These are phyloP conservation scores for Melanotaenia pygmaea DNA, from an alignment of 2,797 vertebrate genomes.

Conservation along the genomic window DNA sequence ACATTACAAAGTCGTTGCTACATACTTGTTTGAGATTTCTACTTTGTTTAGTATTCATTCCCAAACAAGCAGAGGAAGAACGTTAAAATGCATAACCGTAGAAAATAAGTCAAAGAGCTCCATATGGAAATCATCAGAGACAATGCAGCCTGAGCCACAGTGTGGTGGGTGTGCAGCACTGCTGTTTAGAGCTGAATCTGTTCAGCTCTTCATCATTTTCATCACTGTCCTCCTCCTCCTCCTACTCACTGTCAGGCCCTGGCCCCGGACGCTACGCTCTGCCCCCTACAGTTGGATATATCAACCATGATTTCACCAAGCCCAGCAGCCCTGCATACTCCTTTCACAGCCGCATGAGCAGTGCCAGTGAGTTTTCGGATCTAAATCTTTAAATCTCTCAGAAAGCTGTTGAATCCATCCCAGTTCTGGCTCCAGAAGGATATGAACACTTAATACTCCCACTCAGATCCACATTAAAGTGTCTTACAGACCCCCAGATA, in stretches of 20 bases:
- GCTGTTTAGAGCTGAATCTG: constrained; percentile 33
- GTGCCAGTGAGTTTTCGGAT: constrained; percentile 71
- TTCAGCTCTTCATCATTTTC: constrained; percentile 56
- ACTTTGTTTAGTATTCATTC: constrained; percentile 63
- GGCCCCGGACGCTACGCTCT: constrained; percentile 87
- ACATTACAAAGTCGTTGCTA: constrained; percentile 37
- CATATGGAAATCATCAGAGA: constrained; percentile 73
- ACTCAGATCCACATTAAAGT: not conserved
- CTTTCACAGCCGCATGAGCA: constrained; percentile 83
- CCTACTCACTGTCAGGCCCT: constrained; percentile 76
- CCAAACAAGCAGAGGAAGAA: constrained; percentile 63
- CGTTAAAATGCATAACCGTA: constrained; percentile 69
- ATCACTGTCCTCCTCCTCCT: constrained; percentile 24
- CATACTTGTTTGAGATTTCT: constrained; percentile 49
- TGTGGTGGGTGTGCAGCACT: constrained; percentile 39
- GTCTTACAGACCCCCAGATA: not conserved
- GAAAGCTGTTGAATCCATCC: not conserved
- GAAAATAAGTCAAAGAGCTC: constrained; percentile 70
- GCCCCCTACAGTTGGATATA: constrained; percentile 87
- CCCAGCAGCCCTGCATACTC: constrained; percentile 87
- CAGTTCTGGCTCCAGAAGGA: not conserved
- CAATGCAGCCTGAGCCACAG: constrained; percentile 41
- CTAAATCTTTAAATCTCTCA: not conserved
- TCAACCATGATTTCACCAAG: constrained; percentile 90
- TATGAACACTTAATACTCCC: not conserved